Evolutionary conservation across 2,888 invertebrate species (phyloP).

Genomic region (Sepiola atlantica): DNA sequence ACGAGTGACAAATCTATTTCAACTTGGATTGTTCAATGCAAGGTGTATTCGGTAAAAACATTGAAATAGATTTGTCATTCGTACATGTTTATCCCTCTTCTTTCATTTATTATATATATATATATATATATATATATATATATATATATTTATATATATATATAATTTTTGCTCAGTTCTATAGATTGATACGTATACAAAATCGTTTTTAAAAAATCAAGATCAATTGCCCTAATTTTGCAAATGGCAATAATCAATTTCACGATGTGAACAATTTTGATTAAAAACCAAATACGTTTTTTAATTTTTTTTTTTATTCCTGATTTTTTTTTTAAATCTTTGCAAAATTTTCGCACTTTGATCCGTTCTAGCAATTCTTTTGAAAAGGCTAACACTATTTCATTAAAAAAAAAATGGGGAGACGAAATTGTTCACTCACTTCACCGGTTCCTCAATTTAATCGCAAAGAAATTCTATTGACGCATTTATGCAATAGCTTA

Average conservation of each 20-base stretch:
- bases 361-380: not conserved
- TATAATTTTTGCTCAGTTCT: too few species aligned
- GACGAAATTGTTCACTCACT: not conserved
- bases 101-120: too few species aligned
- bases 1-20: too few species aligned
- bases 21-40: too few species aligned
- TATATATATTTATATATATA: too few species aligned
- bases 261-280: not conserved
- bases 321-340: not conserved
- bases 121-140: too few species aligned
- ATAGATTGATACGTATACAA: not conserved
- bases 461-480: not conserved
- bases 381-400: not conserved
- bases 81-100: too few species aligned
- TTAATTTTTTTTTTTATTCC: not conserved
- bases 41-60: too few species aligned
- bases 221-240: slow-evolving; percentile 2
- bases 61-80: too few species aligned
- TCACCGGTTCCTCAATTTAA: not conserved
- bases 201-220: not conserved
- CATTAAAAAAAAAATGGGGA: not conserved
- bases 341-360: not conserved
- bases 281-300: not conserved
- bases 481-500: not conserved
- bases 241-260: not conserved